These are phyloP conservation scores for Ceryle rudis DNA, from an alignment of 2,797 vertebrate genomes.

Conservation along the genomic window DNA sequence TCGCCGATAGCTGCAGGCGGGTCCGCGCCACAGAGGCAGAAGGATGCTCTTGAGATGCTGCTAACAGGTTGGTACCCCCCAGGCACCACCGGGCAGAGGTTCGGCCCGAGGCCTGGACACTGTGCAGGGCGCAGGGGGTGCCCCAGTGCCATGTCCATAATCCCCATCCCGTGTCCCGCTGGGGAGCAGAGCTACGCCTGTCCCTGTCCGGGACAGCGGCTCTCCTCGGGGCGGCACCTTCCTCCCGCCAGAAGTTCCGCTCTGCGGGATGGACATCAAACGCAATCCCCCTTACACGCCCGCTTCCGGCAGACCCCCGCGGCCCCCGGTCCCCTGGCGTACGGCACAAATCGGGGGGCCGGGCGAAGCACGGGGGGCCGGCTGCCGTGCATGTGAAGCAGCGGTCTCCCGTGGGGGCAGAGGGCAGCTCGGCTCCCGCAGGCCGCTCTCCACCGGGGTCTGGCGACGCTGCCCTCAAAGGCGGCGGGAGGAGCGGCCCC, in stretches of 20 bases:
- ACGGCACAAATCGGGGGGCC: neutral
- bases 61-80: conserved; percentile 16
- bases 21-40: neutral
- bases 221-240: neutral
- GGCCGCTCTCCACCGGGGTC: neutral
- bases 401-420: neutral
- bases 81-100: neutral
- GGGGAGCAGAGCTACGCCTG: neutral
- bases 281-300: fast-evolving
- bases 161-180: neutral
- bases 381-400: neutral
- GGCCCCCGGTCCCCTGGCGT: too few relatives aligned
- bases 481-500: neutral
- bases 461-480: neutral
- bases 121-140: neutral
- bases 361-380: neutral
- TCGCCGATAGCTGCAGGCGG: neutral
- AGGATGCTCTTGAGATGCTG: neutral
- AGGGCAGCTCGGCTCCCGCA: neutral
- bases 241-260: neutral
- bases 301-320: neutral
- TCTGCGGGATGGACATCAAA: neutral
- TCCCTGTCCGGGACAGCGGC: neutral
- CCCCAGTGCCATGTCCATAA: neutral
- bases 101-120: neutral